Base-by-base conservation (phyloP, 2,888 invertebrate genomes). In the Dexiosoma caninum region DNA sequence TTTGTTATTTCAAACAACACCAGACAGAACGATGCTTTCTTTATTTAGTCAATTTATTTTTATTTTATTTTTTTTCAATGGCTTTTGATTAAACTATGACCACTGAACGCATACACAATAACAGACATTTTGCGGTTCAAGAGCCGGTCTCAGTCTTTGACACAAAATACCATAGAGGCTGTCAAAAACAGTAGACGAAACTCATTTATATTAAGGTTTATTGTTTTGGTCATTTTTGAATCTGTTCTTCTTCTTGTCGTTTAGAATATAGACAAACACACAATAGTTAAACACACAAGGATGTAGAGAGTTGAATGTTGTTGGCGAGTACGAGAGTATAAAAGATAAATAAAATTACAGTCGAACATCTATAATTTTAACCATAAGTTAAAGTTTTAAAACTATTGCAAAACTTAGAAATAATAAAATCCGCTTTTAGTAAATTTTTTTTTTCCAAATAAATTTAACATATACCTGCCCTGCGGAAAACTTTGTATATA, bases 151-250 rank as follows among this genome's bases (percentile, higher is more conserved):
- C n/a, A 40, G 14, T 12, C 14, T 10, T 62, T 77, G 62, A 69
- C 62, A 77, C 21, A 49, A 57, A 62, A 60, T 76, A 55, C 71
- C 72, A 69, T 77, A 72, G 67, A 55, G 76, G 62, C 64, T 81
- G 80, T 77, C 80, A 72, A 35, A 69, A 67, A 66, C 76, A 81
- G 62, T 62, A 75, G 76, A 32, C 62, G n/a, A 21, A 81, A 69
- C 19, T 55, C 42, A 76, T 62, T 71, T 71, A 46, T 62, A 30
- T 37, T 70, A 19, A 21, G 8, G 30, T n/a, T 66, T 74, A 40
- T 42, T 75, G 49, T 62, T 60, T 14, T 40, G 46, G 30, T n/a
- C 30, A 14, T 37, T 46, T 19, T 53, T 21, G 23, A 44, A 14
- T 42, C 14, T 62, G 59, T 46, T 46, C 37, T 55, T 75, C 7